phyloP scores from a whole-genome alignment of 2,888 invertebrate species.

The Perdita meconis region DNA sequence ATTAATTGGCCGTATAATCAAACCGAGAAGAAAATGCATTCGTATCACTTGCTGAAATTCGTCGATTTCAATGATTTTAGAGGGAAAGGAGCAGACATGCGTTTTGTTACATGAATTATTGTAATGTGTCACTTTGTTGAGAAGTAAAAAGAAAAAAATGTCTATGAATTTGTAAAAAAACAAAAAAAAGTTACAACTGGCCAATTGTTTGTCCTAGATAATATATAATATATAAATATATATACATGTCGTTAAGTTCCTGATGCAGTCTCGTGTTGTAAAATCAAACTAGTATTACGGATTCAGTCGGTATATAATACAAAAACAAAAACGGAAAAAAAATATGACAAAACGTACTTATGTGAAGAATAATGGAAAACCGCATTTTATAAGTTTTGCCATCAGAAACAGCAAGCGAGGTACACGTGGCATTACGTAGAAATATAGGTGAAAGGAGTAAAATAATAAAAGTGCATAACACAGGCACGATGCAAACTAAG shows the following conservation, averaged over 20 bases:
- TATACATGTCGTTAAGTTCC: conserved; percentile 80
- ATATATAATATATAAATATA: conserved; percentile 73
- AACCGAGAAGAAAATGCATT: conserved; percentile 36
- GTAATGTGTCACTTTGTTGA: conserved; percentile 68
- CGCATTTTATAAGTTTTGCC: conserved; percentile 73
- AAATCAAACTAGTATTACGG: conserved; percentile 80
- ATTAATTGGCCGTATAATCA: conserved; percentile 53
- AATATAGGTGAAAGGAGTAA: conserved; percentile 65
- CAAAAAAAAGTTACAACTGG: conserved; percentile 73
- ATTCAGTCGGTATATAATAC: conserved; percentile 64
- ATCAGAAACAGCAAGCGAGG: conserved; percentile 72
- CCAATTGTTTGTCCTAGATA: conserved; percentile 76
- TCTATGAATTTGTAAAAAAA: conserved; percentile 73
- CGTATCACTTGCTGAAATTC: conserved; percentile 50
- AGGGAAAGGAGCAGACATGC: conserved; percentile 45
- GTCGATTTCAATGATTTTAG: conserved; percentile 59
- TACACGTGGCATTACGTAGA: conserved; percentile 75
- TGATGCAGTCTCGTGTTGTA: conserved; percentile 81
- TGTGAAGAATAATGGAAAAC: conserved; percentile 58
- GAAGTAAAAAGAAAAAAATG: too few species aligned
- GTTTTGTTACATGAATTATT: conserved; percentile 68
- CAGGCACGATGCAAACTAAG: conserved; percentile 71
- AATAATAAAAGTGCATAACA: conserved; percentile 68
- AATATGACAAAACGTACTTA: conserved; percentile 57
- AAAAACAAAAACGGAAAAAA: conserved; percentile 46